Base-by-base conservation (phyloP, 2,797 vertebrate species). In the Ceryle rudis region DNA sequence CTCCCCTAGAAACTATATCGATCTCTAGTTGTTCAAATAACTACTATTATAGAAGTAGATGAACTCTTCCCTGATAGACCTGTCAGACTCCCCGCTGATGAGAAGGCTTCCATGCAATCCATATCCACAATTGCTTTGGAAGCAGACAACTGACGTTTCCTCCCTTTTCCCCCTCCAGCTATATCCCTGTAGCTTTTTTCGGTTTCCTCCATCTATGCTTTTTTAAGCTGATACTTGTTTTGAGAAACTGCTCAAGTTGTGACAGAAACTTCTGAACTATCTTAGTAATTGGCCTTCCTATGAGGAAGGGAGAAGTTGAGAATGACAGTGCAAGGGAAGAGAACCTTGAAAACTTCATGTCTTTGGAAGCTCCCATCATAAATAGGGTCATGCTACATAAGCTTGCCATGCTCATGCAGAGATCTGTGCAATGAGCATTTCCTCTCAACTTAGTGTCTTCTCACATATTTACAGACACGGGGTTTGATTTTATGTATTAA, bases 1-100 rank as follows among this genome's bases (percentile, higher is more conserved):
- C 94, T 93, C 93, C 89, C 89, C 64, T 91, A 92, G 95, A 95
- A 97, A 93, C 86, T 86, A 2, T 95, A 96, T 97, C 31, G 87
- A 97, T 95, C 94, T 90, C 85, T 77, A 52, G 80, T 93, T 95
- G 95, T 96, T 96, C 94, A 94, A 93, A 97, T 97, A 97, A 92
- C 79, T 95, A 81, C 84, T 96, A 91, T 95, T 94, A 95, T 25
- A 96, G 93, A 91, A 93, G 89, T 73, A 93, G 91, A 96, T 94
- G 95, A 95, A 96, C 91, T 95, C 95, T 95, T 74, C 67, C 81
- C 84, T 95, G 86, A 96, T 95, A 96, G 93, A 91, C 95, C 95
- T 96, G 95, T 97, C 97, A 95, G 95, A 16, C 90, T 95, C 82
- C 91, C 91, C 78, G 83, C 73, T 95, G 95, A 96, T 97, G 93